Evolutionary conservation across 2,113 vertebrate species (phyloP).

Genomic region (Pogona vitticeps): DNA sequence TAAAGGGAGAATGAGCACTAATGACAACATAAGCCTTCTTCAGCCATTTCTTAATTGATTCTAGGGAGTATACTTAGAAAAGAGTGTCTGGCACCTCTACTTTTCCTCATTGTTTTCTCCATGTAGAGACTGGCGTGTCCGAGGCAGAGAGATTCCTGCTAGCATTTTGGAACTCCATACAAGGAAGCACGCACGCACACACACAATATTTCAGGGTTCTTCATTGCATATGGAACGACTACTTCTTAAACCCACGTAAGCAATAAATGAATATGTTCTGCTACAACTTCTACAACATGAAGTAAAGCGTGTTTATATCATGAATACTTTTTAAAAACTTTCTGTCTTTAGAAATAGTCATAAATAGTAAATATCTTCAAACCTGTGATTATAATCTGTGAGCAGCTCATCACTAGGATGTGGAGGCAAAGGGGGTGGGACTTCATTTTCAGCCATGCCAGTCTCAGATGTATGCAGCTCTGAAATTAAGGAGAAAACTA

Average conservation of each 20-base stretch:
- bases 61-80: no score
- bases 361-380: slow-evolving; percentile 35
- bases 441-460: slow-evolving; percentile 65
- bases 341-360: background rate
- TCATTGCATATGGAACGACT: no score
- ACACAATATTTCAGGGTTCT: no score
- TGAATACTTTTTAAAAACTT: background rate
- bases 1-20: background rate
- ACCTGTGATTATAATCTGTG: slow-evolving; percentile 77
- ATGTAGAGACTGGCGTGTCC: no score
- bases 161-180: no score
- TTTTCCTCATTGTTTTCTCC: no score
- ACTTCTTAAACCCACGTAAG: background rate
- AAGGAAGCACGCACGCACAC: no score
- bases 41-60: no score
- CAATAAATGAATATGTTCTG: background rate
- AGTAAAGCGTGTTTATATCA: slow-evolving; percentile 11
- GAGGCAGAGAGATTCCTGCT: no score
- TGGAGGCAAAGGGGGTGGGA: slow-evolving; percentile 71
- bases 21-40: no score
- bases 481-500: slow-evolving; percentile 58
- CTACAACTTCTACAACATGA: background rate
- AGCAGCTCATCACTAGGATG: slow-evolving; percentile 72
- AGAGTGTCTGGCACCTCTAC: no score
- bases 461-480: slow-evolving; percentile 56